These are phyloP conservation scores for Vulpes vulpes DNA, from an alignment of 2,113 vertebrate species.

Conservation along the genomic window DNA sequence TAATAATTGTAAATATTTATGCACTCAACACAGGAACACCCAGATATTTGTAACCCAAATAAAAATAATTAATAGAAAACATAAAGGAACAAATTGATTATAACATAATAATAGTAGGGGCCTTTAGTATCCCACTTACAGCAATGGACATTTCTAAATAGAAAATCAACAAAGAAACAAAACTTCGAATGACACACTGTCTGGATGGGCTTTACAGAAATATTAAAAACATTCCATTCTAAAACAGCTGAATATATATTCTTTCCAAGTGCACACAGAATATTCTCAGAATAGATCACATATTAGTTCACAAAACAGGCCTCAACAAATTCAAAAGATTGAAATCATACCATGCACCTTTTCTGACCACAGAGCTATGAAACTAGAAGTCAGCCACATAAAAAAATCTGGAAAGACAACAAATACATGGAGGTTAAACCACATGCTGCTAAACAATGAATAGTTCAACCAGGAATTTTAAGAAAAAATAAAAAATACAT, in stretches of 20 bases:
- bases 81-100: too few relatives aligned
- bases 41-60: not conserved
- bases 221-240: not conserved
- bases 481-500: not conserved
- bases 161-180: too few relatives aligned
- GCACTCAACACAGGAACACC: not conserved
- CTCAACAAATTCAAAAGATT: not conserved
- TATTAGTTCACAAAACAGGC: not conserved
- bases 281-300: not conserved
- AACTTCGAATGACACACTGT: too few relatives aligned
- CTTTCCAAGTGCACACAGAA: not conserved
- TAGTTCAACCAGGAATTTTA: not conserved
- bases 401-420: not conserved
- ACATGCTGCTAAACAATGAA: not conserved
- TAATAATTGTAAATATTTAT: not conserved
- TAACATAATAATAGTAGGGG: too few relatives aligned
- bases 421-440: not conserved
- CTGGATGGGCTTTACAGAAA: too few relatives aligned
- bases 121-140: too few relatives aligned
- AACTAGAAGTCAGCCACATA: not conserved
- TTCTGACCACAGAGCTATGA: not conserved
- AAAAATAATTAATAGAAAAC: not conserved
- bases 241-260: not conserved
- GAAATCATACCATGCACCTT: not conserved
- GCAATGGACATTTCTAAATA: too few relatives aligned